Evolutionary conservation across 2,888 invertebrate species (phyloP), one percentile per base, ranked within the genome.

Genomic region (Pogonocherus hispidulus): DNA sequence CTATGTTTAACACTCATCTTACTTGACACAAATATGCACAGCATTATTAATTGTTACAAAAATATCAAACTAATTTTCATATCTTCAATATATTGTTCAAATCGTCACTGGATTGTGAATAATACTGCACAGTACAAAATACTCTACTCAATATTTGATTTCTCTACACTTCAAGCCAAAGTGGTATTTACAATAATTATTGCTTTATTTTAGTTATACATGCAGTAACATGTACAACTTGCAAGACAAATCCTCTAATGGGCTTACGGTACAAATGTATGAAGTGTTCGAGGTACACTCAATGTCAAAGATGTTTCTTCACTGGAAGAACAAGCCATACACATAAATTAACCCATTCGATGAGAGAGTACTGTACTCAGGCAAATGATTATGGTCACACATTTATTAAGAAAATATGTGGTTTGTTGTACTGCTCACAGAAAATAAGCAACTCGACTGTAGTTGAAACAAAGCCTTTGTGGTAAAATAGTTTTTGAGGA

Each of bases 231-330:
- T 92, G 92, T 82, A 88, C 88, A 27, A 87, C 88, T 1, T 91
- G 91, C 78, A 89, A 89, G 81, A 80, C 84, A 2, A 87, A 83
- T 44, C 90, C 91, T 0, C 85, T 91, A 37, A 84, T 87, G 75
- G 92, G 92, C 11, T 84, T 88, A 66, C 87, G 90, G 66, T 92
- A 92, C 82, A 87, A 88, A 69, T 93, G 92, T 82, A 81, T 90
- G 62, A 89, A 89, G 77, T 93, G 91, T 80, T 86, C 90, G 37
- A 87, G 87, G 67, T 92, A 90, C 79, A 89, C 90, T 78, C 89
- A 91, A 76, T 93, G 92, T 78, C 92, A 92, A 81, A 85, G 86
- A 32, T 93, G 92, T 82, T 93, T 92, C 83, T 88, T 92, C 67
- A 86, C 87, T 65, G 91, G 91, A 1, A 86, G 87, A 76, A 86